Evolutionary conservation across 1,140 invertebrate species (phyloP).

Genomic region (Ridgeia piscesae): DNA sequence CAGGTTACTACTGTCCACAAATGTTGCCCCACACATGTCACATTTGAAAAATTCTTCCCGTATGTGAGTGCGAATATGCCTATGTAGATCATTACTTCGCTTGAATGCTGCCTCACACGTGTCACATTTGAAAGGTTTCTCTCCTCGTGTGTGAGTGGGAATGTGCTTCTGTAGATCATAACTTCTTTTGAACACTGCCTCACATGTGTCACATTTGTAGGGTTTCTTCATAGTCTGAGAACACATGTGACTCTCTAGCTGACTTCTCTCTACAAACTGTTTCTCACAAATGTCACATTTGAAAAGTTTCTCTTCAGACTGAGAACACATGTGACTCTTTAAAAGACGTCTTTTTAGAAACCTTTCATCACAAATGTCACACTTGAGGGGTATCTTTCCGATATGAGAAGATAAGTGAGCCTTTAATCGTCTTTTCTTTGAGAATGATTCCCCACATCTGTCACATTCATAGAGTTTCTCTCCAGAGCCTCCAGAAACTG

Average conservation of each 20-base stretch:
- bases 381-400: not conserved
- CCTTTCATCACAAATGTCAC: not conserved
- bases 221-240: not conserved
- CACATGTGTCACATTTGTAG: not conserved
- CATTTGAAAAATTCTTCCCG: not conserved
- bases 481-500: not conserved
- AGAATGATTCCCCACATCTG: not conserved
- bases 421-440: not conserved
- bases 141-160: not conserved
- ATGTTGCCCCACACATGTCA: not conserved
- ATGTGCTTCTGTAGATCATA: not conserved
- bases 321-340: constrained; percentile 1
- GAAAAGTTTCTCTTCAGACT: not conserved
- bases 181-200: not conserved
- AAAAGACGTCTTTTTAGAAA: not conserved
- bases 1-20: not conserved
- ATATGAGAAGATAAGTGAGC: not conserved
- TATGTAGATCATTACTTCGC: not conserved
- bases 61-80: not conserved
- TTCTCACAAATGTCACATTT: not conserved
- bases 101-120: not conserved
- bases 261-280: not conserved
- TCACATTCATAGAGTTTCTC: not conserved
- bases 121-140: not conserved
- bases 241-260: not conserved